Evolutionary conservation across 1,140 invertebrate genomes (phyloP).

Genomic region (Gryllus bimaculatus): DNA sequence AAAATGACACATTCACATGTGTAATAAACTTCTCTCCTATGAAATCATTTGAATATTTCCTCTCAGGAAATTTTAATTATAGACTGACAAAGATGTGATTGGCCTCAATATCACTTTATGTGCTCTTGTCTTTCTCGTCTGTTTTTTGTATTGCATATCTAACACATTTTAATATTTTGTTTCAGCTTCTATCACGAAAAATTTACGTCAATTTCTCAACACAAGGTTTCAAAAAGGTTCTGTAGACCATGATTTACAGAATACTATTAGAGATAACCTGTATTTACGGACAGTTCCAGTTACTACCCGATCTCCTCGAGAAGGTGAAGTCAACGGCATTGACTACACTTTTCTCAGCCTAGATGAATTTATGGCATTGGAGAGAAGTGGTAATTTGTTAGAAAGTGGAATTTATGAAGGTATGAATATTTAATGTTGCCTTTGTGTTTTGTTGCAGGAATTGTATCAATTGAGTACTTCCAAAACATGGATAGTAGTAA

Average conservation of each 20-base stretch:
- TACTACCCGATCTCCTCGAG: slow-evolving; percentile 47
- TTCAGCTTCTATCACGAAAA: slow-evolving; percentile 39
- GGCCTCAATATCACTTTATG: no score
- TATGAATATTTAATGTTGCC: slow-evolving; percentile 24
- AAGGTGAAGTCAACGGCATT: slow-evolving; percentile 53
- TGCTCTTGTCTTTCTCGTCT: no score
- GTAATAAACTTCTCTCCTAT: no score
- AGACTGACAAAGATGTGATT: no score
- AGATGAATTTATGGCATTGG: slow-evolving; percentile 51
- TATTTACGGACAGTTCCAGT: slow-evolving; percentile 61
- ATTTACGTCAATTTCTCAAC: slow-evolving; percentile 51
- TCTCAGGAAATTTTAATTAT: no score
- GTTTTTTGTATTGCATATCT: no score
- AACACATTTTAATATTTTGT: slow-evolving; percentile 1
- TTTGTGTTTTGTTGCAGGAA: not conserved
- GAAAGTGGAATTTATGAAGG: slow-evolving; percentile 59
- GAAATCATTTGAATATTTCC: no score
- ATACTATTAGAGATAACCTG: slow-evolving; percentile 58
- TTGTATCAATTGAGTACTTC: not conserved
- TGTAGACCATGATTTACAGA: slow-evolving; percentile 56
- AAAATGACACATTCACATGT: no score
- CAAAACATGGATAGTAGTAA: not conserved
- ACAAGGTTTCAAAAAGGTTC: slow-evolving; percentile 53
- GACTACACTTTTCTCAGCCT: slow-evolving; percentile 54
- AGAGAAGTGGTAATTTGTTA: slow-evolving; percentile 49